Conservation (phyloP, 2,797 vertebrate species). For the Diplodus sargus region DNA sequence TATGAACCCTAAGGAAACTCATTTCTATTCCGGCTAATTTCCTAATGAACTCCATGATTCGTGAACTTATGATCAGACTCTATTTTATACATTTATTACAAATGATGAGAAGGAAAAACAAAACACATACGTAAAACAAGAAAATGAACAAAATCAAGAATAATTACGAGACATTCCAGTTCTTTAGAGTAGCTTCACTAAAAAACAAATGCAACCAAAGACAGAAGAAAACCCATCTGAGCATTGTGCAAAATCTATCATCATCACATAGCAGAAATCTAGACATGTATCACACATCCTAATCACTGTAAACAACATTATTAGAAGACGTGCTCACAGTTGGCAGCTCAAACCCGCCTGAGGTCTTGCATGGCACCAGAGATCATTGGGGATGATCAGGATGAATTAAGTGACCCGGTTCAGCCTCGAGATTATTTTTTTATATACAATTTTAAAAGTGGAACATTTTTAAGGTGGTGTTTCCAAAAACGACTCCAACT, state of each 20-base stretch:
- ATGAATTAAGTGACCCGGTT: conserved; percentile 12
- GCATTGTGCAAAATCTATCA: conserved; percentile 72
- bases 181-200: conserved; percentile 52
- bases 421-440: neutral
- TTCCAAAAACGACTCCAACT: conserved; percentile 2
- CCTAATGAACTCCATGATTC: conserved; percentile 7
- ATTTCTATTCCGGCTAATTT: neutral
- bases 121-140: neutral
- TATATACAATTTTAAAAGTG: conserved; percentile 40
- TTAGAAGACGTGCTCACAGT: conserved; percentile 33
- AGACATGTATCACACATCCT: conserved; percentile 30
- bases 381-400: conserved; percentile 36
- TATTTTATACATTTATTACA: conserved; percentile 36
- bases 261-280: conserved; percentile 38
- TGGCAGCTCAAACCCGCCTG: conserved; percentile 17
- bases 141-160: conserved; percentile 9
- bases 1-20: neutral
- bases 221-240: conserved; percentile 55
- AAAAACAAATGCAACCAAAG: conserved; percentile 45
- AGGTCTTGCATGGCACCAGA: conserved; percentile 52
- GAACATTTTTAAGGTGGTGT: conserved; percentile 24
- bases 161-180: conserved; percentile 65
- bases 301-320: conserved; percentile 67
- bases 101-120: conserved; percentile 1
- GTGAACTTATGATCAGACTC: conserved; percentile 26